These are phyloP conservation scores for Ecliptopera silaceata DNA, from an alignment of 2,888 invertebrate genomes.

Conservation along the genomic window DNA sequence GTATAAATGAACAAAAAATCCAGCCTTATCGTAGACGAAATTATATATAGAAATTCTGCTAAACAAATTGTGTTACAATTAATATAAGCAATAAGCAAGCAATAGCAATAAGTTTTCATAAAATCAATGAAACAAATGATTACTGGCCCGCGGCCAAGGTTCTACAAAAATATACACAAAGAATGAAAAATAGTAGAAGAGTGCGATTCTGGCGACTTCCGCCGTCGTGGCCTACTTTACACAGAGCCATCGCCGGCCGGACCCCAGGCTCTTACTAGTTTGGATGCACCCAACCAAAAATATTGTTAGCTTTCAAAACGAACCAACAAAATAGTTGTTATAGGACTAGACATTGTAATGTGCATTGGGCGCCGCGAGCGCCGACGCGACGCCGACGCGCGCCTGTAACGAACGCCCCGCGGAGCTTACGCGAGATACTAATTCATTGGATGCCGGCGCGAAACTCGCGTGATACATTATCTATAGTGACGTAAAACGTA, in stretches of 20 bases:
- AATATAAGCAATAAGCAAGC: neutral
- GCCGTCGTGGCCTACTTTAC: neutral
- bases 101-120: conserved; percentile 42
- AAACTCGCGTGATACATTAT: conserved; percentile 22
- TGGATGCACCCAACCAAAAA: no score
- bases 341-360: no score
- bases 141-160: conserved; percentile 50
- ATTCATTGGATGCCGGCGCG: conserved; percentile 10
- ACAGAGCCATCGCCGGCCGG: no score
- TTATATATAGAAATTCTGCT: neutral
- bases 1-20: no score
- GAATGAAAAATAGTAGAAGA: conserved; percentile 17
- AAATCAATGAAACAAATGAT: conserved; percentile 63
- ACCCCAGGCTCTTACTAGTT: no score
- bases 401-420: neutral
- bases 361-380: neutral
- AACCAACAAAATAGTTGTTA: no score
- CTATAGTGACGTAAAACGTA: conserved; percentile 28
- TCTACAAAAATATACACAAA: conserved; percentile 47
- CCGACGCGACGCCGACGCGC: neutral
- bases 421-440: conserved; percentile 2
- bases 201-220: conserved; percentile 1
- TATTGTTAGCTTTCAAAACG: no score
- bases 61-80: conserved; percentile 7
- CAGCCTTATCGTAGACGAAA: no score